Evolutionary conservation across 92 coral and sea anemone species (phyloP).

Genomic region (Epizoanthus fatuus): DNA sequence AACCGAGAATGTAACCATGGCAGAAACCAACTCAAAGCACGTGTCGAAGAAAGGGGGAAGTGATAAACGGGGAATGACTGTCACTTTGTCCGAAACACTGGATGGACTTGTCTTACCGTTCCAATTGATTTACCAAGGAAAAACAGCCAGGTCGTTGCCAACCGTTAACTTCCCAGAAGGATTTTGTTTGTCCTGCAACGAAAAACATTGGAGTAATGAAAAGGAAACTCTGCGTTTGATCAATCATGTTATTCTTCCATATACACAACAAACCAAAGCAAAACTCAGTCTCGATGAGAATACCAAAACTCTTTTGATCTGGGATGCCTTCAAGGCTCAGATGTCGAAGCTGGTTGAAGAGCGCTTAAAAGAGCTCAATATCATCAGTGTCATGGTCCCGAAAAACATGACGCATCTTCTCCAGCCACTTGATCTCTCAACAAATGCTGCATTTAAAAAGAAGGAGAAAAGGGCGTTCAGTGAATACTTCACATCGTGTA

Average conservation of each 20-base stretch:
- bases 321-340: constrained; percentile 74
- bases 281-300: constrained; percentile 66
- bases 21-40: constrained; percentile 68
- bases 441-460: constrained; percentile 71
- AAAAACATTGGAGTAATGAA: constrained; percentile 76
- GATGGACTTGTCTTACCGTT: constrained; percentile 67
- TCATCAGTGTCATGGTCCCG: constrained; percentile 68
- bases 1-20: constrained; percentile 74
- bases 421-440: constrained; percentile 74
- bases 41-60: constrained; percentile 70
- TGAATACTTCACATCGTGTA: constrained; percentile 76
- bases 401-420: constrained; percentile 77
- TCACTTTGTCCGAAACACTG: constrained; percentile 66
- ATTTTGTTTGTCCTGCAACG: constrained; percentile 67
- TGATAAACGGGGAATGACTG: constrained; percentile 73
- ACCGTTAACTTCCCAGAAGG: constrained; percentile 74
- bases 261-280: constrained; percentile 61
- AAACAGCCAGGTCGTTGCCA: constrained; percentile 74
- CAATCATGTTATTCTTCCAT: constrained; percentile 60
- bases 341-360: constrained; percentile 32
- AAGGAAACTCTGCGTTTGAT: constrained; percentile 60
- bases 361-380: constrained; percentile 45
- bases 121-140: constrained; percentile 71
- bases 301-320: constrained; percentile 60
- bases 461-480: constrained; percentile 74